A percentile compares a stretch with the other conserved stretches of the same genome.
Evolutionary conservation across 2,888 invertebrate genomes (phyloP).

Genomic region (Eulithis prunata): DNA sequence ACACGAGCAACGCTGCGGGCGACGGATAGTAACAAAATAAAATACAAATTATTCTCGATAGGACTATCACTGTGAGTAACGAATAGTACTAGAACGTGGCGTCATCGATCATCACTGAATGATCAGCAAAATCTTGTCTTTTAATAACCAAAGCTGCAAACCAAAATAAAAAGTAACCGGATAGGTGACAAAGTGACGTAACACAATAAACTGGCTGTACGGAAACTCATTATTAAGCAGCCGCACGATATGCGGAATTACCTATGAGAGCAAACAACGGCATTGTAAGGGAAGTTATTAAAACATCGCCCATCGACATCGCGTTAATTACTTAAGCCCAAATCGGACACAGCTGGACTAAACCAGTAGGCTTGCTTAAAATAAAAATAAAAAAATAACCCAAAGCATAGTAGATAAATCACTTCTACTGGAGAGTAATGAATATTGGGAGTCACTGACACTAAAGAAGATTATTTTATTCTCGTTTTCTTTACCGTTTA

Average conservation of each 20-base stretch:
- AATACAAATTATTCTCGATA: no score
- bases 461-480: no score
- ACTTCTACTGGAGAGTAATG: no score
- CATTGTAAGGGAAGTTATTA: slow-evolving; percentile 64
- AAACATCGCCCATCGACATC: slow-evolving; percentile 66
- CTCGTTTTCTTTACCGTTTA: no score
- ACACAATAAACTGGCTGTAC: slow-evolving; percentile 26
- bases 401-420: no score
- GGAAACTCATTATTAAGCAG: slow-evolving; percentile 27
- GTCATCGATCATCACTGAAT: no score
- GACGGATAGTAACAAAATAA: no score
- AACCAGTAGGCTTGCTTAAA: slow-evolving; percentile 16
- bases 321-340: slow-evolving; percentile 73
- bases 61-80: no score
- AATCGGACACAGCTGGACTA: slow-evolving; percentile 45
- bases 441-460: no score
- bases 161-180: slow-evolving; percentile 19
- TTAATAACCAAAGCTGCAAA: slow-evolving; percentile 6
- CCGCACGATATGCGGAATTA: slow-evolving; percentile 36
- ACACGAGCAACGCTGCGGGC: no score
- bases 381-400: no score
- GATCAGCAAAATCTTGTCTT: background rate
- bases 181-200: slow-evolving; percentile 14
- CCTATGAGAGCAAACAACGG: slow-evolving; percentile 56
- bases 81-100: no score